Evolutionary conservation across 1,140 invertebrate genomes (phyloP).

Genomic region (Euglossa dilemma): DNA sequence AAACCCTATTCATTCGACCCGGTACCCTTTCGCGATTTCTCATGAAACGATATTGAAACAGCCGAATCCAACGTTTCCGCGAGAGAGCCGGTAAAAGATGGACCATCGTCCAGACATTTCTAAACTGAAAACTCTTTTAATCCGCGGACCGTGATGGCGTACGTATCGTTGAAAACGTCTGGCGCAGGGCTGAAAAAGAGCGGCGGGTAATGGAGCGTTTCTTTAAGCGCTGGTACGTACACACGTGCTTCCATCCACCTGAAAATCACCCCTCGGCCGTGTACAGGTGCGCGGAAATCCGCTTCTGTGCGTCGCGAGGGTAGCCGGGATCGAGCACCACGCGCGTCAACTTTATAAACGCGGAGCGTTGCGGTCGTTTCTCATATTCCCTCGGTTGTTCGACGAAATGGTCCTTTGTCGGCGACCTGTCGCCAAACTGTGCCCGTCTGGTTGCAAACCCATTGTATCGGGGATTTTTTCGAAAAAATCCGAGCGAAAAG

Average conservation of each 20-base stretch:
- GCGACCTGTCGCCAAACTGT: background rate
- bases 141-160: background rate
- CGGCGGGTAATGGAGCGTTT: conserved; percentile 33
- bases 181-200: background rate
- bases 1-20: too few species aligned
- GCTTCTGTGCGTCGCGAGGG: background rate
- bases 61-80: too few species aligned
- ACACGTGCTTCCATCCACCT: background rate
- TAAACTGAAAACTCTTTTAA: conserved; percentile 25
- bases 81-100: background rate
- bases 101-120: background rate
- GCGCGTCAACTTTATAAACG: conserved; percentile 8
- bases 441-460: background rate
- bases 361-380: background rate
- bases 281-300: background rate
- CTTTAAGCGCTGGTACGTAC: background rate
- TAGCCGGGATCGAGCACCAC: background rate
- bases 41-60: background rate
- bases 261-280: background rate
- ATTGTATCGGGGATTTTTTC: background rate
- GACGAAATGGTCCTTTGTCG: background rate
- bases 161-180: conserved; percentile 20
- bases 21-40: too few species aligned
- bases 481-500: background rate
- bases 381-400: background rate